These are phyloP conservation scores for Peromyscus attwateri DNA, from an alignment of 2,797 vertebrate genomes.

Conservation along the genomic window DNA sequence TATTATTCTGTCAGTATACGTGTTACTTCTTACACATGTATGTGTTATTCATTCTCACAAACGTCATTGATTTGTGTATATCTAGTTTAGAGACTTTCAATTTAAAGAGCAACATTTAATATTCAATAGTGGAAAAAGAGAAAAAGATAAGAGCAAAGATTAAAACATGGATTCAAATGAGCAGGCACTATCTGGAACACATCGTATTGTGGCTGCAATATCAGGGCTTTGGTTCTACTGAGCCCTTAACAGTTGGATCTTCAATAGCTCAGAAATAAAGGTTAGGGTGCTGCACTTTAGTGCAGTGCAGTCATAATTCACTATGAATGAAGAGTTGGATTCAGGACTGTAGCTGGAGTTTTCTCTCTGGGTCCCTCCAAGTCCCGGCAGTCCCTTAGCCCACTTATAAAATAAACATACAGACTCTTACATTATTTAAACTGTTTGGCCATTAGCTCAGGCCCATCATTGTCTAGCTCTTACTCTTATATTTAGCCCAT, in stretches of 20 bases:
- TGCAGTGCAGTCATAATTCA: fast-evolving
- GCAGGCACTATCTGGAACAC: neutral
- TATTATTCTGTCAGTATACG: neutral
- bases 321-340: neutral
- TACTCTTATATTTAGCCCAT: too few species aligned
- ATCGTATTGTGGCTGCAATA: neutral
- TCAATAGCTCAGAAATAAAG: neutral
- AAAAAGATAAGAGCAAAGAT: neutral
- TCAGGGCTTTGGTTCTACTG: neutral
- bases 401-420: too few species aligned
- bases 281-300: neutral
- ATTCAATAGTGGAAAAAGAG: neutral
- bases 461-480: too few species aligned
- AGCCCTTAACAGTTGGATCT: neutral
- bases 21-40: neutral
- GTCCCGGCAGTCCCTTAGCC: too few species aligned
- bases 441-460: too few species aligned
- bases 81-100: neutral
- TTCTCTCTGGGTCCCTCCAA: too few species aligned
- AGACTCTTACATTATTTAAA: too few species aligned
- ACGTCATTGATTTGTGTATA: neutral
- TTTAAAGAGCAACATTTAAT: neutral
- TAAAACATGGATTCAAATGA: neutral
- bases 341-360: neutral
- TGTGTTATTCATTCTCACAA: neutral